These are phyloP conservation scores for Pycnomerus fuliginosus DNA, from an alignment of 2,888 invertebrate species.

Conservation along the genomic window DNA sequence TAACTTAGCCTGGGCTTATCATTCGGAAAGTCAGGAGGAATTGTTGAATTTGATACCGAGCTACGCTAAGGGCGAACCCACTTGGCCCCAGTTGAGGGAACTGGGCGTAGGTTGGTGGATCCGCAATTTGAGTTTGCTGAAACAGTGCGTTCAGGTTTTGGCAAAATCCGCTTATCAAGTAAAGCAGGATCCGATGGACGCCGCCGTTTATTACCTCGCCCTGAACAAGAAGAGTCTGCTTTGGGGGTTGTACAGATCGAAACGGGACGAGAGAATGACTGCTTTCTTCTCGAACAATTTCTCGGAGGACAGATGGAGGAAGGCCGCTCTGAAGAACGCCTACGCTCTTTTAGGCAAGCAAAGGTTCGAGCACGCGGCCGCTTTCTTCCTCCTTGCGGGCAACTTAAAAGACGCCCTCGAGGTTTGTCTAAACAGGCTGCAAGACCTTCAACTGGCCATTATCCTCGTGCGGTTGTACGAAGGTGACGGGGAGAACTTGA, in stretches of 20 bases:
- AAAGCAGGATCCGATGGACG: constrained; percentile 95
- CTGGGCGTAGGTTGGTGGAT: constrained; percentile 97
- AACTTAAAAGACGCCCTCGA: constrained; percentile 94
- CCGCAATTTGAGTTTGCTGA: constrained; percentile 77
- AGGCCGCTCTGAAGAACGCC: constrained; percentile 97
- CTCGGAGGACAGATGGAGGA: constrained; percentile 89
- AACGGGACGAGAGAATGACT: constrained; percentile 89
- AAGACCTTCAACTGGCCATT: constrained; percentile 94
- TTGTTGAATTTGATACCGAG: constrained; percentile 86
- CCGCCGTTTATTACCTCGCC: constrained; percentile 94
- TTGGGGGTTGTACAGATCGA: constrained; percentile 90
- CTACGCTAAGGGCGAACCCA: constrained; percentile 79
- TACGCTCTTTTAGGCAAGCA: constrained; percentile 93
- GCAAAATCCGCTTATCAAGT: constrained; percentile 92
- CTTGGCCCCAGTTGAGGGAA: constrained; percentile 89
- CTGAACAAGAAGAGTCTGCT: constrained; percentile 97
- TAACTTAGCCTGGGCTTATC: constrained; percentile 98
- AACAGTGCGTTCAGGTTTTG: constrained; percentile 84
- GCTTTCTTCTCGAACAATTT: constrained; percentile 95
- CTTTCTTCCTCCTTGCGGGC: constrained; percentile 95
- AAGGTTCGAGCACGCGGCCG: constrained; percentile 96
- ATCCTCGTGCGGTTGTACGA: constrained; percentile 91
- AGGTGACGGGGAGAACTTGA: constrained; percentile 71
- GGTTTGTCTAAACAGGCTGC: constrained; percentile 86
- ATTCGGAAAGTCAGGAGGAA: constrained; percentile 97